A percentile compares a stretch with the other conserved stretches of the same genome.
These are phyloP conservation scores for Drosophila novamexicana DNA, from an alignment of 1,140 invertebrate genomes.

Conservation along the genomic window DNA sequence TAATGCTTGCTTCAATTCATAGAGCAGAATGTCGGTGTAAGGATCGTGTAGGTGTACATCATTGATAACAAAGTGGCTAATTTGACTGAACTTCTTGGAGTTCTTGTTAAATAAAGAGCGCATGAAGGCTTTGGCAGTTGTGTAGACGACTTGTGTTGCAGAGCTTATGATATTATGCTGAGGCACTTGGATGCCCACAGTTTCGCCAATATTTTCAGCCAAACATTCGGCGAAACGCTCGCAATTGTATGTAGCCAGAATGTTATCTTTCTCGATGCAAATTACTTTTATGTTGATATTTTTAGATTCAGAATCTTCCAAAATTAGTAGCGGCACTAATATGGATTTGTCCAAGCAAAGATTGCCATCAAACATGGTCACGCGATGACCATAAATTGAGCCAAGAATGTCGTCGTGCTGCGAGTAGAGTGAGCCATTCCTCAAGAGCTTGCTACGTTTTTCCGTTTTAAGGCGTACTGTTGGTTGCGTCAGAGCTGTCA, in stretches of 20 bases:
- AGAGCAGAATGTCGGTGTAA: constrained; percentile 95
- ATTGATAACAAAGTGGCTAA: constrained; percentile 95
- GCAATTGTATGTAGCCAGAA: constrained; percentile 66
- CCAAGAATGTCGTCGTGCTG: constrained; percentile 32
- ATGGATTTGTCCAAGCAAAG: constrained; percentile 59
- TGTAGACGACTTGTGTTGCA: constrained; percentile 59
- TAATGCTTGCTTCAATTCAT: constrained; percentile 91
- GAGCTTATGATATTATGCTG: constrained; percentile 86
- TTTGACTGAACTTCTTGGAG: constrained; percentile 84
- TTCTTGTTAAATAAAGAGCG: constrained; percentile 53
- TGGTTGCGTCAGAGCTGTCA: constrained; percentile 23
- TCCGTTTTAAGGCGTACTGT: constrained; percentile 23
- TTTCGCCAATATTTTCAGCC: constrained; percentile 93
- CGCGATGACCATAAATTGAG: constrained; percentile 40
- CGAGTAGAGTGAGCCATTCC: constrained; percentile 1
- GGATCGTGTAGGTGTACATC: constrained; percentile 97
- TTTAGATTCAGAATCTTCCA: constrained; percentile 48
- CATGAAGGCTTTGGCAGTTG: constrained; percentile 64
- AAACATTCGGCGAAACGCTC: constrained; percentile 89
- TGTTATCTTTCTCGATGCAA: constrained; percentile 57
- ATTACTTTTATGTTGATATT: constrained; percentile 53
- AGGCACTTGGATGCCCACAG: constrained; percentile 96
- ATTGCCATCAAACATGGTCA: constrained; percentile 57
- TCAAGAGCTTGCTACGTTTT: constrained; percentile 27
- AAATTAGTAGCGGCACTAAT: constrained; percentile 53